Evolutionary conservation across 2,888 invertebrate genomes (phyloP), one percentile per base, ranked within the genome.

Genomic region (Stenurella melanura): DNA sequence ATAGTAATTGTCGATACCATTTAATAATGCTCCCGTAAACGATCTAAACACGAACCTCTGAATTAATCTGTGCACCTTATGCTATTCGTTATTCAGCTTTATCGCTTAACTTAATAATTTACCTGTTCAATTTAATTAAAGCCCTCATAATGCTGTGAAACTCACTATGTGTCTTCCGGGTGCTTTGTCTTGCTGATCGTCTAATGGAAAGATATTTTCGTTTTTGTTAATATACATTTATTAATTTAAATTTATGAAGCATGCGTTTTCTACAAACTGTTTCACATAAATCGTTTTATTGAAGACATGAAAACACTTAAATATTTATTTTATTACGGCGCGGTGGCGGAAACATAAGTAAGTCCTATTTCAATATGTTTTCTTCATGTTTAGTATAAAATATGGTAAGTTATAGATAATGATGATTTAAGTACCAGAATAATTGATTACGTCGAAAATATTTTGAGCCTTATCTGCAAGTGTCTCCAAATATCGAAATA

Each of bases 61-160:
- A 34, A 63, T 63, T 34, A 34, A 63, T 63, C 34, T 30, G 63
- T 63, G 63, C 63, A 34, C 63, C 21, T 63, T 34, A 63, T 34
- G 63, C 63, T 63, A 38, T 63, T 63, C 63, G 18, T 63, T 63
- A 30, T 63, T 63, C 34, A 9, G 38, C 38, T 63, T 63, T 63
- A 63, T 63, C 30, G 63, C 63, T 38, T 38, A 38, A 63, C 63
- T 38, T 42, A 42, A 42, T 63, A 63, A 63, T 63, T 34, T 38
- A 63, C 63, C 63, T 63, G 63, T 63, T 63, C 38, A 34, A 63
- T 63, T 63, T 63, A 63, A 63, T 63, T 63, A 63, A 63, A 63
- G 34, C 34, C 34, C 30, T 38, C 34, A 30, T 18, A 38, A 63
- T 18, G 63, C 34, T 30, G 18, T 15, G 34, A 26, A 38, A 34